Conservation (phyloP, 2,888 invertebrate genomes). For the Euspilapteryx auroguttella region DNA sequence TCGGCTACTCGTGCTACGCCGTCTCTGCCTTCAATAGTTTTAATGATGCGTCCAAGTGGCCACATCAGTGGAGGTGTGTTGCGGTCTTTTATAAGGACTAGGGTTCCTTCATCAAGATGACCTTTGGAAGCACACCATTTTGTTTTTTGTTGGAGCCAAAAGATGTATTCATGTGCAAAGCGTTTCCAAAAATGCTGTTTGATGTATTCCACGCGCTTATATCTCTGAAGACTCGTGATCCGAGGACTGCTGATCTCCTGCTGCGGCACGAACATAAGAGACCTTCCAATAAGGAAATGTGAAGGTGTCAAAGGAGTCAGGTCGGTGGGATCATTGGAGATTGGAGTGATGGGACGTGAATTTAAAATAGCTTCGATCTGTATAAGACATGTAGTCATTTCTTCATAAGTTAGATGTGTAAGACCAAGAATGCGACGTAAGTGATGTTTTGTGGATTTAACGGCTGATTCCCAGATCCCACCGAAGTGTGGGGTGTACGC, state of each 20-base stretch:
- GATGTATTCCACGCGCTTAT: neutral
- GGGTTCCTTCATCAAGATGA: slow-evolving; percentile 4
- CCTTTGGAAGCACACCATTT: slow-evolving; percentile 4
- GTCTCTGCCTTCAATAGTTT: slow-evolving; percentile 5
- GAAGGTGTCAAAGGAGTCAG: slow-evolving; percentile 2
- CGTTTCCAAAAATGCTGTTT: slow-evolving; percentile 2
- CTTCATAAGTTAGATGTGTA: slow-evolving; percentile 2
- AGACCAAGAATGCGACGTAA: neutral
- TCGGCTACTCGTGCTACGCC: slow-evolving; percentile 7
- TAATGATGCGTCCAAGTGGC: slow-evolving; percentile 6
- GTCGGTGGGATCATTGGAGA: slow-evolving; percentile 4
- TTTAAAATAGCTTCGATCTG: slow-evolving; percentile 3
- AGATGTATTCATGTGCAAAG: slow-evolving; percentile 1
- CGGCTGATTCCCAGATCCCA: slow-evolving; percentile 1
- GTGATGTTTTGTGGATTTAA: slow-evolving; percentile 1
- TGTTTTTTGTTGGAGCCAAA: slow-evolving; percentile 6
- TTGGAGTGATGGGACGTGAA: slow-evolving; percentile 2
- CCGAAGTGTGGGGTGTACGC: too few relatives aligned
- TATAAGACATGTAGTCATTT: slow-evolving; percentile 1
- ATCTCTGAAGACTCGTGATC: neutral
- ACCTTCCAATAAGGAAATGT: slow-evolving; percentile 3
- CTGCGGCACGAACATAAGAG: slow-evolving; percentile 1
- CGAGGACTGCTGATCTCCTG: neutral
- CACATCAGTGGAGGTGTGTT: slow-evolving; percentile 8
- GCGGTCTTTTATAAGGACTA: slow-evolving; percentile 9